These are phyloP conservation scores for Trichopria drosophilae DNA, from an alignment of 2,888 invertebrate genomes.

Conservation along the genomic window DNA sequence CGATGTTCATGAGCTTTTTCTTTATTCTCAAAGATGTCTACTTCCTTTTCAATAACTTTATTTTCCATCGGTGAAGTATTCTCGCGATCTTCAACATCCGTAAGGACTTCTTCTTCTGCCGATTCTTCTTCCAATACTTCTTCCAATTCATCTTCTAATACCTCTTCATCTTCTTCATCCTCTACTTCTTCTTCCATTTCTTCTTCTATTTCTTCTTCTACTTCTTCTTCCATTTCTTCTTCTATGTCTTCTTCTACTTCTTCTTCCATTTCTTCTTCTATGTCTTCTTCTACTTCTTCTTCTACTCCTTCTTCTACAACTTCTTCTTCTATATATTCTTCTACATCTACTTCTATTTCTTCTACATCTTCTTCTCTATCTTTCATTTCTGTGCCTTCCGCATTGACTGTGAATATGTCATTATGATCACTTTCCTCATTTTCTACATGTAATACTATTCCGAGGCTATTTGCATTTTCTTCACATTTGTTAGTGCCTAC, in stretches of 20 bases:
- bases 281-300: slow-evolving; percentile 22
- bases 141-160: slow-evolving; percentile 13
- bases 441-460: slow-evolving; percentile 31
- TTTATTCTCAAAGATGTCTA: slow-evolving; percentile 18
- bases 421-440: slow-evolving; percentile 40
- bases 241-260: slow-evolving; percentile 43
- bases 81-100: slow-evolving; percentile 20
- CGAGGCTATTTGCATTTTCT: slow-evolving; percentile 27
- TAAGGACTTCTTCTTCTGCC: slow-evolving; percentile 50
- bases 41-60: slow-evolving; percentile 50
- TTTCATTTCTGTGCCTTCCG: slow-evolving; percentile 34
- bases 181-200: slow-evolving; percentile 6
- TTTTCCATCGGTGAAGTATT: background rate
- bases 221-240: slow-evolving; percentile 42
- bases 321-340: slow-evolving; percentile 18
- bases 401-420: slow-evolving; percentile 31
- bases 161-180: slow-evolving; percentile 21
- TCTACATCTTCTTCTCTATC: slow-evolving; percentile 33
- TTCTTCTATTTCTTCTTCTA: slow-evolving; percentile 25
- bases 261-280: slow-evolving; percentile 33
- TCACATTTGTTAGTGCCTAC: background rate
- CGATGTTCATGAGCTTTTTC: slow-evolving; percentile 21
- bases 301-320: slow-evolving; percentile 31
- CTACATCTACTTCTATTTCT: slow-evolving; percentile 6
- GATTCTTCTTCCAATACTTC: slow-evolving; percentile 16